Base-by-base conservation (phyloP, 1,140 invertebrate genomes). In the Drosophila rufa region DNA sequence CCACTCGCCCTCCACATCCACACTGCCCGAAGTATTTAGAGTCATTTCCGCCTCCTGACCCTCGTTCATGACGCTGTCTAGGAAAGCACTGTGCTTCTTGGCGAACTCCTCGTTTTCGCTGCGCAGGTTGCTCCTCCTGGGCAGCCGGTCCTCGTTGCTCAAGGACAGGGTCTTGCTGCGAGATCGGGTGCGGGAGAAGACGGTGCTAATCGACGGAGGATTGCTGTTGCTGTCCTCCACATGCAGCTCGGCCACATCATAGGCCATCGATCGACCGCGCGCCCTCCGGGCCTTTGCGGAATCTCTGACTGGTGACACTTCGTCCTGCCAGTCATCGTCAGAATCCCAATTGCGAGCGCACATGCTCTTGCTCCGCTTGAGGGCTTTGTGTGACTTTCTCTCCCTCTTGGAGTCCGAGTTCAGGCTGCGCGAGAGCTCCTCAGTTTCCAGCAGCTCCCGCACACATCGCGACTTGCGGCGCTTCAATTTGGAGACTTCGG, bases 51-150 rank as follows among this genome's bases (percentile, higher is more conserved):
- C 12, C 2, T 74, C 82, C 4, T 45, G 27, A n/a, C 56, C 36
- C 50, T 80, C 87, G 47, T 79, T 83, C 7, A 81, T 79, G 9
- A 92, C 46, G 15, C 81, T 93, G 73, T 94, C 93, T 1, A 95
- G 80, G 77, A 95, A 95, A 55, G 94, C 93, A 53, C 93, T 94
- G 25, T 95, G 94, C 77, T 95, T 95, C 47, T 93, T 93, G 0
- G 94, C 93, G 93, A 95, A 95, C 42, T 95, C 94, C 22, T 94
- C 93, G 84, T 95, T 95, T 78, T 94, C 93, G 19, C 94, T 95
- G 47, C 94, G 82, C 91, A 95, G 93, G 66, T 92, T 91, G 30
- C 76, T 43, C 4, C 92, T 76, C 14, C 67, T 66, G 0, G 73
- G 53, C 5, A 55, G 47, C 3, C 46, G 58, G 7, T 84, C 84